These are phyloP conservation scores for Archivesica marissinica DNA, from an alignment of 1,140 invertebrate species.

Conservation along the genomic window DNA sequence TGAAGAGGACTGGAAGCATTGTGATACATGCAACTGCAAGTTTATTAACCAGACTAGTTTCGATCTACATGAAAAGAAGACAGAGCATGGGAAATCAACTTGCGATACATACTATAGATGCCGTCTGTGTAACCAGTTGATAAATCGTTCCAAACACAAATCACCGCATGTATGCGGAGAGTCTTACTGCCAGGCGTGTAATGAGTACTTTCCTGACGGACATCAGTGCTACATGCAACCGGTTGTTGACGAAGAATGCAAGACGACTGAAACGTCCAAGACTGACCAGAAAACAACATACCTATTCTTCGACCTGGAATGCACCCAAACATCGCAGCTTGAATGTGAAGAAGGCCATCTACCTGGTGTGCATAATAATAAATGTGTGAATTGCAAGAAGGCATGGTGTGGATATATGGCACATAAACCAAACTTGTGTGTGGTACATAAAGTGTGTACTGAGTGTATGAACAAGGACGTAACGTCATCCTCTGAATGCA, in stretches of 20 bases:
- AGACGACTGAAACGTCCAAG: not conserved
- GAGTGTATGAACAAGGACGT: slow-evolving; percentile 31
- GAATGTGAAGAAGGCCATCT: slow-evolving; percentile 41
- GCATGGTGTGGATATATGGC: slow-evolving; percentile 47
- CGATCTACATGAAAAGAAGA: slow-evolving; percentile 31
- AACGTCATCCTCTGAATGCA: not conserved
- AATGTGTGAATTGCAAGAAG: slow-evolving; percentile 56
- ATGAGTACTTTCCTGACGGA: slow-evolving; percentile 37
- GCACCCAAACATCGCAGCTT: slow-evolving; percentile 45
- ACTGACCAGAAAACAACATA: slow-evolving; percentile 41
- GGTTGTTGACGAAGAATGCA: not conserved
- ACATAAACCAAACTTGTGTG: slow-evolving; percentile 63
- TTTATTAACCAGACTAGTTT: slow-evolving; percentile 52
- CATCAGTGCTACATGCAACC: slow-evolving; percentile 64
- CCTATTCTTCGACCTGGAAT: slow-evolving; percentile 64
- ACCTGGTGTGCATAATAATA: slow-evolving; percentile 24
- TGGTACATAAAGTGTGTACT: slow-evolving; percentile 61
- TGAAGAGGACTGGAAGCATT: slow-evolving; percentile 39
- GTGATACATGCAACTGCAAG: slow-evolving; percentile 42
- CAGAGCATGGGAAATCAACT: slow-evolving; percentile 6
- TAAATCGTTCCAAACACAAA: slow-evolving; percentile 41
- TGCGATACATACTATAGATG: slow-evolving; percentile 55
- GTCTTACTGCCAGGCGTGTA: slow-evolving; percentile 57
- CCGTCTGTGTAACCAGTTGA: slow-evolving; percentile 15
- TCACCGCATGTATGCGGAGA: slow-evolving; percentile 51